A percentile compares a stretch with the other conserved stretches of the same genome.
Evolutionary conservation across 1,140 invertebrate species (phyloP).

Genomic region (Drosophila seguyi): DNA sequence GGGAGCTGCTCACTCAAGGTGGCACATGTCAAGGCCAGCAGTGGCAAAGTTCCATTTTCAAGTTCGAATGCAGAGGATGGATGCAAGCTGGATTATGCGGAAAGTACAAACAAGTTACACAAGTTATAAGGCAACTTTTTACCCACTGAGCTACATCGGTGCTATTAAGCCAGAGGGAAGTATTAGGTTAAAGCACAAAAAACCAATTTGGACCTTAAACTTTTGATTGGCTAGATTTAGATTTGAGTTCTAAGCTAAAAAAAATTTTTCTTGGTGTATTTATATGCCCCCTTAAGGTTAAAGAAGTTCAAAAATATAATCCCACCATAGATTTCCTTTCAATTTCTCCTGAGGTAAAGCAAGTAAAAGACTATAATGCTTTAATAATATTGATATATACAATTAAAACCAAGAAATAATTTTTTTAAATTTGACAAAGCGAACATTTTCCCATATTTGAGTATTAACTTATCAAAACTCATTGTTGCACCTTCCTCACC

Average conservation of each 20-base stretch:
- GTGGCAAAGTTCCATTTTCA: conserved; percentile 15
- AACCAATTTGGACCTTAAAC: neutral
- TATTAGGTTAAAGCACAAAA: neutral
- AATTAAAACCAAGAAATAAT: too few relatives aligned
- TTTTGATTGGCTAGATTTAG: neutral
- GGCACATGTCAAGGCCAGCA: conserved; percentile 29
- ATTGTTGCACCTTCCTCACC: too few relatives aligned
- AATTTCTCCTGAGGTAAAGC: too few relatives aligned
- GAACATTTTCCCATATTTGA: too few relatives aligned
- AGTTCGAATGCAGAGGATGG: conserved; percentile 10
- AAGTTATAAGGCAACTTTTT: conserved; percentile 5
- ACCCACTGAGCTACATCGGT: neutral
- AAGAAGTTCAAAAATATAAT: too few relatives aligned
- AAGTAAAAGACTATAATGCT: too few relatives aligned
- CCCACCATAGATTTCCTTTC: too few relatives aligned
- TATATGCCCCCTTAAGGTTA: neutral
- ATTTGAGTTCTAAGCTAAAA: neutral
- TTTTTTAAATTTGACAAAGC: too few relatives aligned
- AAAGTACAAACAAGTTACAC: conserved; percentile 18
- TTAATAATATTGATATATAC: too few relatives aligned
- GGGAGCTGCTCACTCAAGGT: conserved; percentile 1
- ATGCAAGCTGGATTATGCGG: conserved; percentile 5
- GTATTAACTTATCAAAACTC: too few relatives aligned
- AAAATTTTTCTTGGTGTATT: too few relatives aligned
- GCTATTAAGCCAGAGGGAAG: neutral